phyloP scores from a whole-genome alignment of 2,113 vertebrate genomes.

The Lophius piscatorius region DNA sequence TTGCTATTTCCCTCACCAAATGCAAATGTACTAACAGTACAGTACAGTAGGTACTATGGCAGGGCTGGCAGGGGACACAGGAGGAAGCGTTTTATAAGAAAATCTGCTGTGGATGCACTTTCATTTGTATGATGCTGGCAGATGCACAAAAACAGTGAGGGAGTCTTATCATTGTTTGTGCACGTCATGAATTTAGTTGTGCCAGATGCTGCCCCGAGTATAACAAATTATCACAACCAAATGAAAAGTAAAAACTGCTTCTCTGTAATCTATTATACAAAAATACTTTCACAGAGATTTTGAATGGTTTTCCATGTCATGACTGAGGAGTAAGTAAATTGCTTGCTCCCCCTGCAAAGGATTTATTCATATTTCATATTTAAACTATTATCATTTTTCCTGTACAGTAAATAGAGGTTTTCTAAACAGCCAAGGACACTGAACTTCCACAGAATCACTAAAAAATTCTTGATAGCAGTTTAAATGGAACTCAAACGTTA shows the following conservation, averaged over 20 bases:
- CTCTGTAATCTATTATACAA: conserved; percentile 12
- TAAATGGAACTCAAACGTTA: too few relatives aligned
- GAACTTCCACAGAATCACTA: background rate
- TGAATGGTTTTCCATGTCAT: background rate
- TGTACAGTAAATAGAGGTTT: conserved; percentile 6
- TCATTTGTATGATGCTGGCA: background rate
- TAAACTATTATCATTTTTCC: too few relatives aligned
- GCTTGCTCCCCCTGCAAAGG: background rate
- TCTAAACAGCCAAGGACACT: background rate
- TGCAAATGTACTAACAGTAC: too few relatives aligned
- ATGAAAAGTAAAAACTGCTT: conserved; percentile 6
- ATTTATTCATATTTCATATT: conserved; percentile 11
- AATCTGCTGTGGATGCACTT: background rate
- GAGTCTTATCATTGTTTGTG: conserved; percentile 17
- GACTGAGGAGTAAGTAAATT: background rate
- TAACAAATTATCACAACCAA: background rate
- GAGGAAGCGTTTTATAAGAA: too few relatives aligned
- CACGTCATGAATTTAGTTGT: conserved; percentile 14
- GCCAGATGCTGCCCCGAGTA: background rate
- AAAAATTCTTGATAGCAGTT: too few relatives aligned
- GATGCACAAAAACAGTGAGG: conserved; percentile 17
- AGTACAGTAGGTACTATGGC: too few relatives aligned
- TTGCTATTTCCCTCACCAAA: too few relatives aligned
- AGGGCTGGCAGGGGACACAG: too few relatives aligned
- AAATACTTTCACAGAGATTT: background rate